These are phyloP conservation scores for Ovis aries DNA, from an alignment of 2,113 vertebrate species.

Conservation along the genomic window ARS-UI_Ramb_v3.0 NC_056066.1:46891001-46891500, in stretches of 20 bases:
- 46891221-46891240: neutral
- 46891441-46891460: neutral
- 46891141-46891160: neutral
- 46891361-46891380: neutral
- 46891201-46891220: neutral
- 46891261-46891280: neutral
- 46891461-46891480: neutral
- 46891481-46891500: neutral
- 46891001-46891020: neutral
- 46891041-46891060: neutral
- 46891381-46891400: neutral
- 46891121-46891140: neutral
- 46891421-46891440: neutral
- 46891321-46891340: neutral
- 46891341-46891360: neutral
- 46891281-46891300: neutral
- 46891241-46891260: neutral
- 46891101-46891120: neutral
- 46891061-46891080: neutral
- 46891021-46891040: neutral
- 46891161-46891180: neutral
- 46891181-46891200: neutral
- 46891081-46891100: neutral
- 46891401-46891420: neutral
- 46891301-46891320: neutral